Conservation (phyloP, 92 coral and sea anemone species). For the Parazoanthus swiftii region DNA sequence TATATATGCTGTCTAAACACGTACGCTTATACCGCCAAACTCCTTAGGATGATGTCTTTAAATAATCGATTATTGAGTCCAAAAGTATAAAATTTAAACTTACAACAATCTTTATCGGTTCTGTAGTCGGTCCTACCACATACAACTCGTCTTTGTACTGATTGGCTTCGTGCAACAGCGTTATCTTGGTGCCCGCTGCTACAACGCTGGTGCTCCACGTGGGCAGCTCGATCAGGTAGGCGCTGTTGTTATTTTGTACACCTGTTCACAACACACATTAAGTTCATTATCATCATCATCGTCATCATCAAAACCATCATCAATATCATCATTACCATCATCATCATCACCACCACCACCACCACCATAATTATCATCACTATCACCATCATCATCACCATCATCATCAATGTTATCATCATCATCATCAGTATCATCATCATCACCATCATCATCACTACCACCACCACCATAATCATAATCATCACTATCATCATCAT, state of each 20-base stretch:
- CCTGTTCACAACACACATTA: background rate
- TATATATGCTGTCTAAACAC: no score
- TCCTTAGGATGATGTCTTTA: background rate
- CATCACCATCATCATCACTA: background rate
- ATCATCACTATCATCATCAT: background rate
- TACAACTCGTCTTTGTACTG: constrained; percentile 57
- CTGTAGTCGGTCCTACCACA: constrained; percentile 83
- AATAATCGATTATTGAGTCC: background rate
- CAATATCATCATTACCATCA: background rate
- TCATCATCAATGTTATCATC: background rate
- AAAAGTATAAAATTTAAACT: constrained; percentile 13
- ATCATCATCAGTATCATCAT: background rate
- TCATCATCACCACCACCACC: background rate
- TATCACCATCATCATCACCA: background rate
- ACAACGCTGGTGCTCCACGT: constrained; percentile 58
- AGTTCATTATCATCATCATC: background rate
- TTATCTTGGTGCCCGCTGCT: constrained; percentile 78
- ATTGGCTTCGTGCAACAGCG: constrained; percentile 58
- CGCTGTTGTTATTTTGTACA: background rate
- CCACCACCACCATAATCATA: background rate
- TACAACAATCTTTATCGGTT: constrained; percentile 73
- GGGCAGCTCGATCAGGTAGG: constrained; percentile 55
- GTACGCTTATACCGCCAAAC: background rate
- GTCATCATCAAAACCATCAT: background rate
- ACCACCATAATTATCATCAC: background rate